Evolutionary conservation across 1,140 invertebrate species (phyloP), one percentile per base, ranked within the genome.

Genomic region (Dufourea novaeangliae): DNA sequence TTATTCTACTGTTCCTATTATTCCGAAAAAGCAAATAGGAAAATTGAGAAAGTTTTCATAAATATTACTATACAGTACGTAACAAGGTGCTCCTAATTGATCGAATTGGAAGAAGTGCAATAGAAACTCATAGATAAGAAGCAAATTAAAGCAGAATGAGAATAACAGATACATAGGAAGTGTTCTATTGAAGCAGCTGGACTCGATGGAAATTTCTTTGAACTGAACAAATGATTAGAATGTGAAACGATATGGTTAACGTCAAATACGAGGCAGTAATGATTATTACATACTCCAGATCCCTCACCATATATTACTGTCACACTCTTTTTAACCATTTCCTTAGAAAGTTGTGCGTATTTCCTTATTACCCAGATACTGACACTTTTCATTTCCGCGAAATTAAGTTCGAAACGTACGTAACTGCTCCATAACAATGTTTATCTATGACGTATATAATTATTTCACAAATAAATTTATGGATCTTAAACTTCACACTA

Each of bases 211-310:
- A 20, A 32, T 14, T 32, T 32, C 39, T 66, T 66, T 46, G n/a
- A 29, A 11, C 32, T 56, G 29, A 8, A 5, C 2, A 50, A 6
- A 50, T 3, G 20, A 3, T 20, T 50, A 50, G 0, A 50, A 50
- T 14, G n/a, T 6, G 22, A 22, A 20, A 25, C 8, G 7, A 7
- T 5, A 22, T 25, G 39, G 25, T 29, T 56, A 56, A 17, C 12
- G 46, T 68, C 64, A 67, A 52, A 46, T 44, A 14, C 41, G n/a
- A 34, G 12, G 25, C 29, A 7, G 10, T 52, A 34, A 52, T 34
- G 46, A 68, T 22, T 52, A n/a, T 37, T 52, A 52, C 46, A 22
- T 25, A 29, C 32, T 52, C n/a, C n/a, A 52, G 29, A 68, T 68
- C 27, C 17, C 34, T 52, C 46, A 8, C 52, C 8, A 14, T 22